A percentile compares a stretch with the other conserved stretches of the same genome.
Evolutionary conservation across 2,113 vertebrate genomes (phyloP).

Genomic region (Brachypodius melanocephalos): DNA sequence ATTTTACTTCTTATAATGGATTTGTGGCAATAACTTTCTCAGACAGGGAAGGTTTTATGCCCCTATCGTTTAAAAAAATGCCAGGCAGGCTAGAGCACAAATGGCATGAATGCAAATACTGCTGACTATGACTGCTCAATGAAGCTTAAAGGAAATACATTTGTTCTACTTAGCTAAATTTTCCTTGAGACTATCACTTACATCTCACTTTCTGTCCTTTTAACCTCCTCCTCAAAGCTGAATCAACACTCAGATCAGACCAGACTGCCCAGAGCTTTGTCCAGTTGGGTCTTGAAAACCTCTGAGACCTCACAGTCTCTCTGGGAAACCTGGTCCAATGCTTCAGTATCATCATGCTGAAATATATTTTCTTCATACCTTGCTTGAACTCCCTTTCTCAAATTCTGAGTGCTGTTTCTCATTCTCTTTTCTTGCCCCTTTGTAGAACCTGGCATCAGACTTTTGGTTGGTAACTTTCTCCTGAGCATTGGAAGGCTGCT

Average conservation of each 20-base stretch:
- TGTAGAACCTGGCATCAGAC: not conserved
- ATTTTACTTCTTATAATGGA: not conserved
- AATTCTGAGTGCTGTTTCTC: not conserved
- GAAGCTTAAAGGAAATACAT: not conserved
- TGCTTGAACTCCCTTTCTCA: not conserved
- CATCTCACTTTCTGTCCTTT: not conserved
- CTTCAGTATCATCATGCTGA: not conserved
- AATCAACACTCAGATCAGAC: not conserved
- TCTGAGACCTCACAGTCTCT: not conserved
- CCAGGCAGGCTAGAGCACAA: not conserved
- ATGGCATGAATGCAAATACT: not conserved
- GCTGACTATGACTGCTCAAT: not conserved
- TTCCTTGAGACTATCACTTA: not conserved
- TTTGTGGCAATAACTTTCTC: not conserved
- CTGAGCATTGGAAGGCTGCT: not conserved
- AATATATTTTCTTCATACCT: not conserved
- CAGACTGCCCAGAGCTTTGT: not conserved
- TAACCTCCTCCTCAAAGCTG: not conserved
- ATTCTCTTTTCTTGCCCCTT: not conserved
- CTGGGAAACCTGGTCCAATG: not conserved
- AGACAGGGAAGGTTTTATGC: not conserved
- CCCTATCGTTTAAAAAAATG: not conserved
- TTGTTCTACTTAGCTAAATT: not conserved
- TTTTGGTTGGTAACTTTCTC: not conserved
- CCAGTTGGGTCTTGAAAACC: not conserved